A percentile compares a stretch with the other conserved stretches of the same genome.
phyloP scores from a whole-genome alignment of 2,797 vertebrate species.

The Phrynocephalus forsythii region DNA sequence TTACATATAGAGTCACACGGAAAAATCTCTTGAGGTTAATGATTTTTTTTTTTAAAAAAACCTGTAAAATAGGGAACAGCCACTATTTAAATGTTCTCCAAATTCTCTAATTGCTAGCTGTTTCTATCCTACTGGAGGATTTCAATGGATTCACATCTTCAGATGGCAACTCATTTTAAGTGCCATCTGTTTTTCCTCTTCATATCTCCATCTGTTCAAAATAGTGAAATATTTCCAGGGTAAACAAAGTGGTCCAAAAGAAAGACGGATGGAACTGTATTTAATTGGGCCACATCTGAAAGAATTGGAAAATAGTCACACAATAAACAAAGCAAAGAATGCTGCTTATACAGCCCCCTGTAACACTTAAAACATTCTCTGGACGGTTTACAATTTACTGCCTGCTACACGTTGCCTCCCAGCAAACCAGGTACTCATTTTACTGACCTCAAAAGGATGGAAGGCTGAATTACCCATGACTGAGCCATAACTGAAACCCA shows the following conservation, averaged over 20 bases:
- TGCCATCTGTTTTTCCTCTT: constrained; percentile 23
- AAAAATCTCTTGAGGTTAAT: constrained; percentile 25
- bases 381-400: no score
- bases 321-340: neutral
- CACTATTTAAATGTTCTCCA: constrained; percentile 40
- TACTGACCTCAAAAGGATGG: no score
- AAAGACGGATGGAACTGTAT: constrained; percentile 8
- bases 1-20: neutral
- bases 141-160: constrained; percentile 19
- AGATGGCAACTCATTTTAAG: constrained; percentile 53
- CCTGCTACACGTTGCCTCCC: no score
- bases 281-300: neutral
- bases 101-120: constrained; percentile 23
- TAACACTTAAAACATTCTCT: no score
- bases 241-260: constrained; percentile 14
- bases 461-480: no score
- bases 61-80: constrained; percentile 21
- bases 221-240: constrained; percentile 18
- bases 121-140: constrained; percentile 33
- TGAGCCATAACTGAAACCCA: no score
- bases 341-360: no score
- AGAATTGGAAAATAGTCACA: constrained; percentile 25
- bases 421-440: no score
- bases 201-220: constrained; percentile 51
- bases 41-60: constrained; percentile 24